Percentiles rank a stretch among this genome's conserved stretches.
Evolutionary conservation across 2,888 invertebrate genomes (phyloP).

Genomic region (Hartigia nigra): DNA sequence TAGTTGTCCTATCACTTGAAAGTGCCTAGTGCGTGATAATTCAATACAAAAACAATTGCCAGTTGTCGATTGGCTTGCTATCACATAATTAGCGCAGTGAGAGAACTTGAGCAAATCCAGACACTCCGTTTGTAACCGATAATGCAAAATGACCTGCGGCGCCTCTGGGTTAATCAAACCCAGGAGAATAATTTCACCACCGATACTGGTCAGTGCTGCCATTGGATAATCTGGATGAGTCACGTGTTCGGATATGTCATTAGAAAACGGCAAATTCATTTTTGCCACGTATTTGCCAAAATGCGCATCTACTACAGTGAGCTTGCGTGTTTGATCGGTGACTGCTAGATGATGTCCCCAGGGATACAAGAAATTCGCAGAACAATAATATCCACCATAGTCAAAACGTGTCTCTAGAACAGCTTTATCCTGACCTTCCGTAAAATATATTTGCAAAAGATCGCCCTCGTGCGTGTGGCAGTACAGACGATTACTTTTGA

Average conservation of each 20-base stretch:
- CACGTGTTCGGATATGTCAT: conserved; percentile 36
- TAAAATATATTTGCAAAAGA: conserved; percentile 44
- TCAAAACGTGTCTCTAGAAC: conserved; percentile 25
- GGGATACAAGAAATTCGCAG: conserved; percentile 53
- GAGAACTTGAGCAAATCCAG: conserved; percentile 56
- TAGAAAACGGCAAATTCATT: conserved; percentile 37
- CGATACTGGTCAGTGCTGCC: conserved; percentile 36
- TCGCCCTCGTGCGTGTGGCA: conserved; percentile 53
- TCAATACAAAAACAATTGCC: conserved; percentile 51
- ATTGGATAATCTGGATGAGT: conserved; percentile 54
- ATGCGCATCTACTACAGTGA: conserved; percentile 44
- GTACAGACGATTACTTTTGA: conserved; percentile 42
- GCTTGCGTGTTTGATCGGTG: conserved; percentile 34
- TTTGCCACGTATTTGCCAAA: conserved; percentile 39
- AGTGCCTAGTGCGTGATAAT: conserved; percentile 28
- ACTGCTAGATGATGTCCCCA: conserved; percentile 52
- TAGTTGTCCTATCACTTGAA: conserved; percentile 36
- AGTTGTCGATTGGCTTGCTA: conserved; percentile 39
- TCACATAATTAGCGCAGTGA: conserved; percentile 40
- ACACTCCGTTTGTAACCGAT: conserved; percentile 39
- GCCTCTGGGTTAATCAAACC: conserved; percentile 35
- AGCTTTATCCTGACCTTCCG: conserved; percentile 23
- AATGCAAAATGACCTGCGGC: conserved; percentile 39
- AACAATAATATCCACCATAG: conserved; percentile 41
- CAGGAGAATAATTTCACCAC: conserved; percentile 50